Base-by-base conservation (phyloP, 2,888 invertebrate genomes). In the Leptura quadrifasciata region DNA sequence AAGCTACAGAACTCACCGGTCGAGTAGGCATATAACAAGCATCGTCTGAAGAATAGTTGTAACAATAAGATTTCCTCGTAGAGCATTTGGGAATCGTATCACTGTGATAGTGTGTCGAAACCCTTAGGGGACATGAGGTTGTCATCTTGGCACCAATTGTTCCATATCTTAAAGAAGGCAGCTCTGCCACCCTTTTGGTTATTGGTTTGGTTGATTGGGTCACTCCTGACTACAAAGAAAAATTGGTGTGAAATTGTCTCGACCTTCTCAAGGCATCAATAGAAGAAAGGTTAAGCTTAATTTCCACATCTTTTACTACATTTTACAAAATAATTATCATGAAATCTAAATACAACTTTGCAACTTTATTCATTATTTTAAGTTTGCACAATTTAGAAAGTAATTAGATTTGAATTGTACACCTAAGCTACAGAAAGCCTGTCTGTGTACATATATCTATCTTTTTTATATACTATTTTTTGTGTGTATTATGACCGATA, bases 81-180 rank as follows among this genome's bases (percentile, higher is more conserved):
- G 76, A 75, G 21, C 76, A 52, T 67, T 76, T 80, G 55, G 83
- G 83, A 76, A 82, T 57, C 58, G 84, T 80, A 17, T 85, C 84
- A 31, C 64, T 70, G 17, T 79, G 75, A 76, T 80, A 80, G 15
- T 78, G 69, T 63, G 58, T 60, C 64, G 65, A 27, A 8, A 87
- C 81, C 27, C 85, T 80, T 27, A 87, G 76, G 2, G 87, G 86
- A 9, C 86, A 87, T 2, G 84, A 85, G 68, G 77, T 80, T 12
- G 80, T 72, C 67, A 81, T 83, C 71, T 79, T 85, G 20, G 85
- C 83, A 15, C 86, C 87, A 31, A 87, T 76, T 17, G 85, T 79
- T 31, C 87, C 87, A 78, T 87, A 88, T 75, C 86, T 78, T n/a
- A 88, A 77, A 0, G 87, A 86, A 6, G 88, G 88, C n/a, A 87